These are phyloP conservation scores for Varanus komodoensis DNA, from an alignment of 2,113 vertebrate genomes.

Conservation along the genomic window DNA sequence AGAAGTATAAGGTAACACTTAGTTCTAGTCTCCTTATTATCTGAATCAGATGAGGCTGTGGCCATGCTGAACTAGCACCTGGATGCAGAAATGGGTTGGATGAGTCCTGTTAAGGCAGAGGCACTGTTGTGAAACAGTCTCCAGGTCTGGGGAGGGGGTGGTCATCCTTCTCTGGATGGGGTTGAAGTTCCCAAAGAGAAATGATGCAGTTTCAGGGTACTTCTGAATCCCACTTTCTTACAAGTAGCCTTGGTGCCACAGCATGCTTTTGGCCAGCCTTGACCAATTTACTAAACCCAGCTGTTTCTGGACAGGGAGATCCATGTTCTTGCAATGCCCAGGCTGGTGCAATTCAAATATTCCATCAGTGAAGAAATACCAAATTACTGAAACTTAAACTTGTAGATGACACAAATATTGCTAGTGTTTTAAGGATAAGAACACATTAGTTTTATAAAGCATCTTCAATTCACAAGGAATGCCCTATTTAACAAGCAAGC, in stretches of 20 bases:
- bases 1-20: neutral
- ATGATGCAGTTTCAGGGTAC: neutral
- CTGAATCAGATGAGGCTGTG: neutral
- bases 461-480: neutral
- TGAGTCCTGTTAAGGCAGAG: neutral
- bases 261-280: neutral
- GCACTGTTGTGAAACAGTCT: too few relatives aligned
- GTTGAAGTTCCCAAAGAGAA: neutral
- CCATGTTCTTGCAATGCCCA: neutral
- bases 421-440: neutral
- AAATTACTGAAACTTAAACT: neutral
- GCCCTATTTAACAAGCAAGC: neutral
- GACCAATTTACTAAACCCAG: neutral
- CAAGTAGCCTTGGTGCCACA: neutral
- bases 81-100: neutral
- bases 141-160: neutral
- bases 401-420: neutral
- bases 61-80: neutral
- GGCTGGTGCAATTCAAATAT: neutral
- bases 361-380: neutral
- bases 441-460: neutral
- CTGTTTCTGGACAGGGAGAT: neutral
- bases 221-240: neutral
- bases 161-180: neutral
- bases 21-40: neutral